Conservation (phyloP, 2,797 vertebrate genomes). For the Ctenopoma kingsleyae region DNA sequence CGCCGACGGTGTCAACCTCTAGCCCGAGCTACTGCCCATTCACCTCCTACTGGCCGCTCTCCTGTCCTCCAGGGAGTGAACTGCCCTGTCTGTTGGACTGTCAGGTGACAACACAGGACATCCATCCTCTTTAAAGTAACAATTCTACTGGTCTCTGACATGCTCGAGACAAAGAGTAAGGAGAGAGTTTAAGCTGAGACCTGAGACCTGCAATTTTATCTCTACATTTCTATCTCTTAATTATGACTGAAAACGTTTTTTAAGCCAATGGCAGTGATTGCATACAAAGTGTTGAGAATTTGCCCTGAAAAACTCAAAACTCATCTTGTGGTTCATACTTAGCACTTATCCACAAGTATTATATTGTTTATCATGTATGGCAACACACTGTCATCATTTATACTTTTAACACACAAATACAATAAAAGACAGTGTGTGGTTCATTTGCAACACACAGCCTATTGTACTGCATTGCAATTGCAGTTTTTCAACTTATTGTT, state of each 20-base stretch:
- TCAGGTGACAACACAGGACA: slow-evolving; percentile 55
- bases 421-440: slow-evolving; percentile 67
- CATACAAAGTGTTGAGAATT: background rate
- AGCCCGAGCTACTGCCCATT: slow-evolving; percentile 56
- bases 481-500: slow-evolving; percentile 81
- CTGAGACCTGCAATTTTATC: background rate
- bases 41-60: slow-evolving; percentile 45
- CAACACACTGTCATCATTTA: background rate
- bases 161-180: slow-evolving; percentile 35
- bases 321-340: background rate
- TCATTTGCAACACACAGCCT: slow-evolving; percentile 73
- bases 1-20: slow-evolving; percentile 60
- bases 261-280: too few relatives aligned
- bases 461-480: slow-evolving; percentile 82
- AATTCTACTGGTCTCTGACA: slow-evolving; percentile 46
- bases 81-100: slow-evolving; percentile 52
- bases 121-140: slow-evolving; percentile 65
- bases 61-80: slow-evolving; percentile 62
- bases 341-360: background rate
- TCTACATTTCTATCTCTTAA: background rate
- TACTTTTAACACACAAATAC: slow-evolving; percentile 14
- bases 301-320: slow-evolving; percentile 9
- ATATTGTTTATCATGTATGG: background rate
- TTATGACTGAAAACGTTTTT: too few relatives aligned
- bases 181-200: slow-evolving; percentile 22